These are phyloP conservation scores for Sphinx pinastri DNA, from an alignment of 2,888 invertebrate genomes.

Conservation along the genomic window DNA sequence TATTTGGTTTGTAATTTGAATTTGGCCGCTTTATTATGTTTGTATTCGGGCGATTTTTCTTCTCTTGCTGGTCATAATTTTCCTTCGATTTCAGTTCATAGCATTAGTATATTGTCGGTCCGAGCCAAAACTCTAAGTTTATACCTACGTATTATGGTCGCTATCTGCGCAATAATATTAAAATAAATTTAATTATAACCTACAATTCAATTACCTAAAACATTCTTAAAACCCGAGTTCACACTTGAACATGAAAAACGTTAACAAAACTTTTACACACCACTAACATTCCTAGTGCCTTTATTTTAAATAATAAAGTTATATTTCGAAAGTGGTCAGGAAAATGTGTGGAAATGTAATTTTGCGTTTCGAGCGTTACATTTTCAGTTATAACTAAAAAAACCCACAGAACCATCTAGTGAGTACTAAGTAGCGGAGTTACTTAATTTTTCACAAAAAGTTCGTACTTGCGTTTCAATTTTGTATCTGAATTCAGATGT, in stretches of 20 bases:
- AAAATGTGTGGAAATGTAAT: constrained; percentile 55
- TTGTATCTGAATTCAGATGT: no score
- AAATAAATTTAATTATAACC: no score
- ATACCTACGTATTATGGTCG: no score
- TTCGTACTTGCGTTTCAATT: no score
- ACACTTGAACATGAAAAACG: not conserved
- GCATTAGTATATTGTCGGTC: no score
- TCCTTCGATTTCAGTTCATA: no score
- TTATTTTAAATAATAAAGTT: constrained; percentile 49
- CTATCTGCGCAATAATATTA: no score
- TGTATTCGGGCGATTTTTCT: no score
- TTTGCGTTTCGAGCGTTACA: constrained; percentile 34
- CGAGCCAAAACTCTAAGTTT: no score
- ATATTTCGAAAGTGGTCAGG: constrained; percentile 47
- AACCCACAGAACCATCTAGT: not conserved
- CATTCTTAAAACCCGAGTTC: not conserved
- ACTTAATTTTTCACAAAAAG: not conserved
- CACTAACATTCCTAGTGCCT: constrained; percentile 31
- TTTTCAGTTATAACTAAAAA: not conserved
- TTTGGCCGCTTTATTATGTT: no score
- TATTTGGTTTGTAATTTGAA: no score
- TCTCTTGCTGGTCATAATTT: no score
- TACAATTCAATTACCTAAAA: not conserved
- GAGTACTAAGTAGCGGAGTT: not conserved
- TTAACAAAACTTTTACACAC: not conserved